These are phyloP conservation scores for Neolamprologus variostigma DNA, from an alignment of 2,113 vertebrate species.

Conservation along the genomic window DNA sequence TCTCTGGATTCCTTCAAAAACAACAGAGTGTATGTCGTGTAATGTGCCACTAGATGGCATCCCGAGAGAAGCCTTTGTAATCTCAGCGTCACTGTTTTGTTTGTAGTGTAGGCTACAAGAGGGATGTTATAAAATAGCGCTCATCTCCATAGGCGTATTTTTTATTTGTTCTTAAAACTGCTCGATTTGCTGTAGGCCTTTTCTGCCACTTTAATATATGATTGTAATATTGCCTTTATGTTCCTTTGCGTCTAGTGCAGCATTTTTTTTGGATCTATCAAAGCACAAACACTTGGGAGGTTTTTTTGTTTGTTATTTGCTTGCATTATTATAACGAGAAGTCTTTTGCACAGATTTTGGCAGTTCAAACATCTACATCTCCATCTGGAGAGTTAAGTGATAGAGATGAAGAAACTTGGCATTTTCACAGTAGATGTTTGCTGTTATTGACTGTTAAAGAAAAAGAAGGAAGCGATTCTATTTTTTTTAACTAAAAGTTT, in stretches of 20 bases:
- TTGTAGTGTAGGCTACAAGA: background rate
- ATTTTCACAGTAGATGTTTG: background rate
- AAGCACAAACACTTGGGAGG: background rate
- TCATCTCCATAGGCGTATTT: background rate
- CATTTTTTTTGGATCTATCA: background rate
- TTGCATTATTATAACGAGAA: background rate
- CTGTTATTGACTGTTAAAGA: background rate
- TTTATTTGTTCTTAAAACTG: background rate
- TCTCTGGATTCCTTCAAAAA: background rate
- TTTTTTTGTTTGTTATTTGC: background rate
- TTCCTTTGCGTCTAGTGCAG: background rate
- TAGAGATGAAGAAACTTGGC: background rate
- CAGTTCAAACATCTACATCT: background rate
- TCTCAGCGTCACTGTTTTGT: background rate
- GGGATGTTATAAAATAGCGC: background rate
- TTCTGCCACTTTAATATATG: background rate
- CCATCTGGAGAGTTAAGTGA: background rate
- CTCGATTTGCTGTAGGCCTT: background rate
- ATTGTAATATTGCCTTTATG: background rate
- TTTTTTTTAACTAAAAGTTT: background rate
- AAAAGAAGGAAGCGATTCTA: background rate
- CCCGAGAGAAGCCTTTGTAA: slow-evolving; percentile 25
- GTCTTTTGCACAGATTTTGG: background rate
- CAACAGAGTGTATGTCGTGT: background rate
- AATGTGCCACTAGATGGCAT: slow-evolving; percentile 57